Base-by-base conservation (phyloP, 2,113 vertebrate species). In the Prolemur simus region DNA sequence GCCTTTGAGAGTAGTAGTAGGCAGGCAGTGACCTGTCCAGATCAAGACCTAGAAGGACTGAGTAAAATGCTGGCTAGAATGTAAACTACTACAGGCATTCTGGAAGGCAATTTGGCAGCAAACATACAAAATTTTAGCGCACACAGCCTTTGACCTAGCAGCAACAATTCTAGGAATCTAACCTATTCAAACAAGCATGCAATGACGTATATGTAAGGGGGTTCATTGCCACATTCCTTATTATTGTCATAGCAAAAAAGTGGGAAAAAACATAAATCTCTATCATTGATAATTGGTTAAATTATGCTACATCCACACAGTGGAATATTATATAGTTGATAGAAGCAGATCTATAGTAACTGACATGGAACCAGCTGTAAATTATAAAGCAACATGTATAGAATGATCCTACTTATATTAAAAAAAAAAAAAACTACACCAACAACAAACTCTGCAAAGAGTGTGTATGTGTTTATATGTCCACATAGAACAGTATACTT, bases 71-170 rank as follows among this genome's bases (percentile, higher is more conserved):
- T 85, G 58, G 27, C 39, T 42, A 96, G 77, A 91, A 76, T 71
- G 54, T 69, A 95, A 92, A 89, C 29, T 32, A 5, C 85, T 90
- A 84, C 5, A 91, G 88, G 88, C 34, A 47, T 64, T 93, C 58
- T 68, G 63, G n/a, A 96, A 77, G n/a, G 76, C 86, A 96, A 86
- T 89, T 78, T 93, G 87, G 81, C 71, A 95, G 25, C 49, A 96
- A 63, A 91, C 86, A 95, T 56, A 56, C 87, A 87, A 89, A 82
- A 76, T 20, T 60, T 87, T 32, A 69, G 17, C 42, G n/a, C 45
- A 71, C 32, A 63, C 4, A 87, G 49, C 47, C 68, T 95, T 82
- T 95, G 81, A 87, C 49, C 63, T 81, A 96, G 32, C 6, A 76
- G 39, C 49, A 91, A 87, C 29, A 69, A 96, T 87, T 93, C 78